These are phyloP conservation scores for Dendroctonus valens DNA, from an alignment of 1,140 invertebrate genomes.

Conservation along the genomic window DNA sequence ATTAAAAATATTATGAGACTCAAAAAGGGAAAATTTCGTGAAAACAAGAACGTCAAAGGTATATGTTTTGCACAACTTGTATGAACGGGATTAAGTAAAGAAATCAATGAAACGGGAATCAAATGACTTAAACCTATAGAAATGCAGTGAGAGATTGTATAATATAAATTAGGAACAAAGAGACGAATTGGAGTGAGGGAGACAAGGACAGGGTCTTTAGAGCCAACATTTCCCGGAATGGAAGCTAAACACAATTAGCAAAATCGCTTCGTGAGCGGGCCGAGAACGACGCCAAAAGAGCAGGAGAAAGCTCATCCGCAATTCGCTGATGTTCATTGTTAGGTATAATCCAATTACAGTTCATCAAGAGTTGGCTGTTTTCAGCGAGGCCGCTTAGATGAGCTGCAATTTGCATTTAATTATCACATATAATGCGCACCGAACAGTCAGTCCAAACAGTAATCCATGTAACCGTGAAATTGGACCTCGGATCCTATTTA, in stretches of 20 bases:
- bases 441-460: slow-evolving; percentile 42
- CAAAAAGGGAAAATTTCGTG: too few relatives aligned
- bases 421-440: slow-evolving; percentile 52
- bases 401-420: slow-evolving; percentile 51
- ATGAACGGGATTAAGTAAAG: too few relatives aligned
- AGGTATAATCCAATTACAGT: slow-evolving; percentile 49
- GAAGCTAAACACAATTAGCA: slow-evolving; percentile 27
- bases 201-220: too few relatives aligned
- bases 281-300: slow-evolving; percentile 22
- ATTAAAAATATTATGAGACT: too few relatives aligned
- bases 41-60: too few relatives aligned
- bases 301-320: slow-evolving; percentile 15
- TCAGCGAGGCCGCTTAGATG: slow-evolving; percentile 48
- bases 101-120: too few relatives aligned
- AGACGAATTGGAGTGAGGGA: too few relatives aligned
- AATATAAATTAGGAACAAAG: too few relatives aligned
- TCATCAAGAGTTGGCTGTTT: slow-evolving; percentile 51
- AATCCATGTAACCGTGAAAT: slow-evolving; percentile 44
- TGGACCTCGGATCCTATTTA: slow-evolving; percentile 37
- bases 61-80: too few relatives aligned
- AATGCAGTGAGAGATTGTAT: too few relatives aligned
- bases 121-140: too few relatives aligned
- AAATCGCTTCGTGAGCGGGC: slow-evolving; percentile 39
- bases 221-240: background rate
- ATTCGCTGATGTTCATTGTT: slow-evolving; percentile 42